A percentile compares a stretch with the other conserved stretches of the same genome.
phyloP scores from a whole-genome alignment of 2,113 vertebrate species.

The Meleagris gallopavo region DNA sequence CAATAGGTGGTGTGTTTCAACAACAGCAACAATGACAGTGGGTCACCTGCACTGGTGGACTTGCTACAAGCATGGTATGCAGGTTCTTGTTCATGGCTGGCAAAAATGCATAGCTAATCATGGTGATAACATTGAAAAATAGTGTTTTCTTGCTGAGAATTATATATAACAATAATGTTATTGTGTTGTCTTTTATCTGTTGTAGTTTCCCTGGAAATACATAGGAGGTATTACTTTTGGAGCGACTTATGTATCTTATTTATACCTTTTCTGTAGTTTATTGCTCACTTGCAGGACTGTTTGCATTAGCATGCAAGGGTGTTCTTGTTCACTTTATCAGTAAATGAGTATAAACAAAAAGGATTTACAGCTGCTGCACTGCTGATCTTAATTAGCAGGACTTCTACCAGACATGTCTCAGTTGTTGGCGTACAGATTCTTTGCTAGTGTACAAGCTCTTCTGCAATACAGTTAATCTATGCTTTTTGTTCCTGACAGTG shows the following conservation, averaged over 20 bases:
- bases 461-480: conserved; percentile 18
- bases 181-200: background rate
- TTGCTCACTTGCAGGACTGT: background rate
- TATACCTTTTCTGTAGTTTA: background rate
- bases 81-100: background rate
- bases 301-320: conserved; percentile 31
- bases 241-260: background rate
- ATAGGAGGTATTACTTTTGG: background rate
- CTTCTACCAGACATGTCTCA: background rate
- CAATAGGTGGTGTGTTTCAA: background rate
- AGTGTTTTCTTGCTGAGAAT: background rate
- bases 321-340: conserved; percentile 45
- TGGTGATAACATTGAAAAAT: background rate
- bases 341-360: conserved; percentile 32
- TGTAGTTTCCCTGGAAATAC: background rate
- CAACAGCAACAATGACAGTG: background rate
- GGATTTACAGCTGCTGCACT: conserved; percentile 19
- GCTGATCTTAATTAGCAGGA: conserved; percentile 14
- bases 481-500: conserved; percentile 78
- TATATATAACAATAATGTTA: background rate
- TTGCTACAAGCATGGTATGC: background rate
- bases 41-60: background rate
- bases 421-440: conserved; percentile 21
- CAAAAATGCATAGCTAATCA: background rate
- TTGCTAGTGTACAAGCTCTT: conserved; percentile 24